Percentiles rank a stretch among this genome's conserved stretches.
These are phyloP conservation scores for Bubo bubo DNA, from an alignment of 2,113 vertebrate genomes.

Conservation along the genomic window DNA sequence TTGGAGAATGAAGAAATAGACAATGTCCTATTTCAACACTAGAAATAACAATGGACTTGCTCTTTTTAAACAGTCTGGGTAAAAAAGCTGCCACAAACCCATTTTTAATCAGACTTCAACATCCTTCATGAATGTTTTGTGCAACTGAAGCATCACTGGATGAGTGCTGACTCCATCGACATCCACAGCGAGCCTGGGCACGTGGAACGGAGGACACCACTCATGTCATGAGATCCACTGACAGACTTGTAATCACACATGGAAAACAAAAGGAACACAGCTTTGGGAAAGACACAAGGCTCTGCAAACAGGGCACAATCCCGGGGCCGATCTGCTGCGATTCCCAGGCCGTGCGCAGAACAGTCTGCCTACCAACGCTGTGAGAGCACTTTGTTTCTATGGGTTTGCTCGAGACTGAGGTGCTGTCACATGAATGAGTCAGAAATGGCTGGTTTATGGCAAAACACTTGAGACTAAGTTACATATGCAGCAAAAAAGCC, in stretches of 20 bases:
- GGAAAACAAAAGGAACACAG: background rate
- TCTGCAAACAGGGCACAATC: background rate
- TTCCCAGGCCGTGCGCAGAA: background rate
- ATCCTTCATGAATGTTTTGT: background rate
- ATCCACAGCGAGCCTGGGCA: background rate
- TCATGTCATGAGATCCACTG: background rate
- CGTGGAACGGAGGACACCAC: rapidly evolving
- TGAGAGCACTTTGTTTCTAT: background rate
- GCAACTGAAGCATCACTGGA: background rate
- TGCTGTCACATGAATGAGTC: background rate
- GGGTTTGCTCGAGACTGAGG: background rate
- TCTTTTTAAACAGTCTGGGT: background rate
- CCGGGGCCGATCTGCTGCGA: background rate
- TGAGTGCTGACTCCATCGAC: background rate
- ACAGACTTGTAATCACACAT: background rate
- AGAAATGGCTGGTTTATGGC: background rate
- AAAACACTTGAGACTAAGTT: background rate
- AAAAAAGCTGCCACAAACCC: background rate
- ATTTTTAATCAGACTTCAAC: background rate
- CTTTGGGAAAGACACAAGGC: background rate
- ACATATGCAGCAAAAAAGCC: rapidly evolving
- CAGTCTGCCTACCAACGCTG: background rate
- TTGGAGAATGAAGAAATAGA: background rate
- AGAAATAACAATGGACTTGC: background rate
- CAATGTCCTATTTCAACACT: background rate